Conservation (phyloP, 2,797 vertebrate species). For the Cichlasoma orientale region DNA sequence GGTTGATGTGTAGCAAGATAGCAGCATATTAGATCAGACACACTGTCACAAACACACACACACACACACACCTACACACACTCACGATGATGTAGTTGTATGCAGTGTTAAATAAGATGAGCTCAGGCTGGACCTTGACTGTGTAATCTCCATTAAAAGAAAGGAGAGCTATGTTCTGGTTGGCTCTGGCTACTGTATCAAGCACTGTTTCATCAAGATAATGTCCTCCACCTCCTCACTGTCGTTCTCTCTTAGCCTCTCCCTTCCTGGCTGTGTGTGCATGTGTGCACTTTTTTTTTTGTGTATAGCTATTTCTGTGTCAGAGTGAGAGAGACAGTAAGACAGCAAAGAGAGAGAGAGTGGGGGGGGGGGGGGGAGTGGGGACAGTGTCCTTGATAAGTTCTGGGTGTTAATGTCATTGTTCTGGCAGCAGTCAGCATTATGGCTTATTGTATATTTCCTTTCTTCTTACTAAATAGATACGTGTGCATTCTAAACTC, state of each 20-base stretch:
- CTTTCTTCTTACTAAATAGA: conserved; percentile 11
- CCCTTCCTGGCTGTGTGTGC: conserved; percentile 34
- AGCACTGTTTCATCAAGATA: conserved; percentile 81
- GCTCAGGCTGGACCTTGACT: conserved; percentile 65
- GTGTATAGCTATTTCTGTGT: conserved; percentile 4
- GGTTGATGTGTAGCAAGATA: conserved; percentile 58
- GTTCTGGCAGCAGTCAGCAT: conserved; percentile 59
- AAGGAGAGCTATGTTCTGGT: conserved; percentile 67
- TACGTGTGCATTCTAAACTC: conserved; percentile 30
- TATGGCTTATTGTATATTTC: conserved; percentile 44
- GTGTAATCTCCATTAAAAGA: conserved; percentile 76
- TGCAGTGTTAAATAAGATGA: conserved; percentile 67
- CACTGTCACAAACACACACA: conserved; percentile 26
- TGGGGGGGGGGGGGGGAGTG: neutral
- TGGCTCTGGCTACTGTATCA: conserved; percentile 67
- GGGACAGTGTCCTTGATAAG: conserved; percentile 71
- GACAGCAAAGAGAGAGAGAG: neutral
- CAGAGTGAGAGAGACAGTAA: neutral
- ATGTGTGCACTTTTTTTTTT: neutral
- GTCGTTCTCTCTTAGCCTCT: conserved; percentile 36
- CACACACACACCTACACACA: neutral
- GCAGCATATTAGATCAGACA: conserved; percentile 51
- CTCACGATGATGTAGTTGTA: conserved; percentile 22
- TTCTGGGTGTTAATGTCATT: conserved; percentile 69
- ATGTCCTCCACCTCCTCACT: conserved; percentile 58